A percentile compares a stretch with the other conserved stretches of the same genome.
These are phyloP conservation scores for Edolisoma coerulescens DNA, from an alignment of 2,113 vertebrate genomes.

Conservation along the genomic window DNA sequence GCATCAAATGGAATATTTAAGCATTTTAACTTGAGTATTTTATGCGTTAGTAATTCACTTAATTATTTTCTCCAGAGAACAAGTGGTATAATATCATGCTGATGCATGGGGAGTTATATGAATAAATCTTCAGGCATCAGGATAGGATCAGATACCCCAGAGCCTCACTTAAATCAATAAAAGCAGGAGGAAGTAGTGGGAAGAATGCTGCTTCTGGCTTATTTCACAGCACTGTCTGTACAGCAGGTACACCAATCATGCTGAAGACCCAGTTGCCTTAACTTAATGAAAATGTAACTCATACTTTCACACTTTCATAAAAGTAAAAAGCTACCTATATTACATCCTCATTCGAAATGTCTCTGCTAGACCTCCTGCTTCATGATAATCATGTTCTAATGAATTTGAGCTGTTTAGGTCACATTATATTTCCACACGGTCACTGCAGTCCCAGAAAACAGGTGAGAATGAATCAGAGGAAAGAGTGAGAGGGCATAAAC, in stretches of 20 bases:
- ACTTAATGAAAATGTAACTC: not conserved
- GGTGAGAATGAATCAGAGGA: not conserved
- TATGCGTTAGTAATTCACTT: slow-evolving; percentile 65
- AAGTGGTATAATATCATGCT: slow-evolving; percentile 32
- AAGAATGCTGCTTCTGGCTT: not conserved
- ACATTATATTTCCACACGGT: not conserved
- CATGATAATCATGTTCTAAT: not conserved
- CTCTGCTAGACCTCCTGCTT: not conserved
- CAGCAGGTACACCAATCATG: not conserved
- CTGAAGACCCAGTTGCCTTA: not conserved
- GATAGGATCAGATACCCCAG: not conserved
- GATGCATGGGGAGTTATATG: slow-evolving; percentile 36
- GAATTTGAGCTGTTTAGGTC: not conserved
- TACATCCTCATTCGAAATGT: not conserved
- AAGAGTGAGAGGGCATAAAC: not conserved
- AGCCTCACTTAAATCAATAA: slow-evolving; percentile 22
- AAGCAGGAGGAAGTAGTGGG: not conserved
- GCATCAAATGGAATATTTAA: slow-evolving; percentile 72
- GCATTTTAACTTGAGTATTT: slow-evolving; percentile 66
- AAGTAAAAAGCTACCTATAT: not conserved
- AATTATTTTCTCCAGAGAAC: slow-evolving; percentile 66
- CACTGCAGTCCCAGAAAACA: not conserved
- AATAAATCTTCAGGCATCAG: slow-evolving; percentile 62
- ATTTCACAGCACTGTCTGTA: not conserved
- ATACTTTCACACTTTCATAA: not conserved